These are phyloP conservation scores for Entelurus aequoreus DNA, from an alignment of 2,113 vertebrate genomes.

Conservation along the genomic window DNA sequence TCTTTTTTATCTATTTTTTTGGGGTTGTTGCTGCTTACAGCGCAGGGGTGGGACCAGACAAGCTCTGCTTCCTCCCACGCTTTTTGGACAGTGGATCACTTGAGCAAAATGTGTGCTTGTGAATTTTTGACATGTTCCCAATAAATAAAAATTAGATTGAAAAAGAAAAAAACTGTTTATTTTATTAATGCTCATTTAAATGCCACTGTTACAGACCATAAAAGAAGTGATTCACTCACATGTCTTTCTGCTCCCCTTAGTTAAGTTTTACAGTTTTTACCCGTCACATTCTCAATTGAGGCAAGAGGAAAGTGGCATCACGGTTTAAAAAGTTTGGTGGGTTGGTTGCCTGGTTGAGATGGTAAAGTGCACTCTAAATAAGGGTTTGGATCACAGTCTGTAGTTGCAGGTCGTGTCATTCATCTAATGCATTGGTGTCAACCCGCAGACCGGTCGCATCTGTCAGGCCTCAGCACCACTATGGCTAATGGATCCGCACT, in stretches of 20 bases:
- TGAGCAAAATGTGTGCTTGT: no score
- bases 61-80: no score
- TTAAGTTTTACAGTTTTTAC: constrained; percentile 68
- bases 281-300: constrained; percentile 62
- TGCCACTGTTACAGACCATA: constrained; percentile 65
- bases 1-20: no score
- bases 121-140: no score
- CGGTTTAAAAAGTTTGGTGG: constrained; percentile 52
- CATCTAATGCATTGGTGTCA: constrained; percentile 37
- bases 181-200: constrained; percentile 63
- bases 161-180: constrained; percentile 4
- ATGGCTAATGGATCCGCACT: constrained; percentile 58
- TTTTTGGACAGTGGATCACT: no score
- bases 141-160: no score
- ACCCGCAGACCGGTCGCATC: constrained; percentile 45
- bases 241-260: constrained; percentile 63
- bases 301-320: constrained; percentile 64
- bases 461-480: constrained; percentile 62
- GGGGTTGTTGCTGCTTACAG: no score
- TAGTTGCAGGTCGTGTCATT: constrained; percentile 17
- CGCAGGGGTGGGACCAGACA: no score
- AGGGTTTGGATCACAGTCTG: constrained; percentile 22
- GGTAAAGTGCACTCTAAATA: constrained; percentile 23
- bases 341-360: constrained; percentile 40
- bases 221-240: constrained; percentile 68